Conservation (phyloP, 35 echinoderm and acorn worm species). For the Apostichopus japonicus region DNA sequence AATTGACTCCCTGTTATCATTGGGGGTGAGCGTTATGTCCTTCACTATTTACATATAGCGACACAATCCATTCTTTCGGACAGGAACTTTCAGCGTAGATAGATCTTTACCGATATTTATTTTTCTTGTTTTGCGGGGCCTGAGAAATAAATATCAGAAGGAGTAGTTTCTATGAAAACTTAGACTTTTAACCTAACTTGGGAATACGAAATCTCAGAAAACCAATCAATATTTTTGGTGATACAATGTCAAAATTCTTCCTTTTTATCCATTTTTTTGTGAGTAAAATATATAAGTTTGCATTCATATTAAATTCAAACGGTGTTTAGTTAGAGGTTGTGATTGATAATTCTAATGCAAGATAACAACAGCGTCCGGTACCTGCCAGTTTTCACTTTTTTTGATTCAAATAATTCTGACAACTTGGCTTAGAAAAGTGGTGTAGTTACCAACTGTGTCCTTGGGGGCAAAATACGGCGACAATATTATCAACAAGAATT, state of each 20-base stretch:
- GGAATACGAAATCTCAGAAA: background rate
- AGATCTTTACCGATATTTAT: too few species aligned
- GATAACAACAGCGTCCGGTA: background rate
- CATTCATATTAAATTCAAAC: background rate
- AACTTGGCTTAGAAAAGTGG: background rate
- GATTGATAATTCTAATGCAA: background rate
- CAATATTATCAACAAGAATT: conserved; percentile 37
- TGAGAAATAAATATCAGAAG: background rate
- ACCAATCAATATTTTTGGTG: background rate
- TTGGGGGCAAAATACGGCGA: conserved; percentile 22
- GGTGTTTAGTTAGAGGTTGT: background rate
- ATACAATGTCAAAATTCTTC: background rate
- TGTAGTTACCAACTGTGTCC: background rate
- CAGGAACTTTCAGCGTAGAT: too few species aligned
- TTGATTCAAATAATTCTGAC: background rate
- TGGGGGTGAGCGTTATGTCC: too few species aligned
- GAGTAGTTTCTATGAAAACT: background rate
- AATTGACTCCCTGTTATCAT: too few species aligned
- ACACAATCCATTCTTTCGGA: too few species aligned
- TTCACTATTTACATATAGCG: too few species aligned
- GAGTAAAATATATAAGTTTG: background rate
- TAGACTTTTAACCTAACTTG: background rate
- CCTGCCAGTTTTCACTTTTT: background rate
- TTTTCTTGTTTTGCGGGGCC: too few species aligned
- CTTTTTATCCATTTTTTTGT: background rate